Percentiles rank a stretch among this genome's conserved stretches.
Conservation (phyloP, 2,797 vertebrate genomes). For the Clarias pachynema region DNA sequence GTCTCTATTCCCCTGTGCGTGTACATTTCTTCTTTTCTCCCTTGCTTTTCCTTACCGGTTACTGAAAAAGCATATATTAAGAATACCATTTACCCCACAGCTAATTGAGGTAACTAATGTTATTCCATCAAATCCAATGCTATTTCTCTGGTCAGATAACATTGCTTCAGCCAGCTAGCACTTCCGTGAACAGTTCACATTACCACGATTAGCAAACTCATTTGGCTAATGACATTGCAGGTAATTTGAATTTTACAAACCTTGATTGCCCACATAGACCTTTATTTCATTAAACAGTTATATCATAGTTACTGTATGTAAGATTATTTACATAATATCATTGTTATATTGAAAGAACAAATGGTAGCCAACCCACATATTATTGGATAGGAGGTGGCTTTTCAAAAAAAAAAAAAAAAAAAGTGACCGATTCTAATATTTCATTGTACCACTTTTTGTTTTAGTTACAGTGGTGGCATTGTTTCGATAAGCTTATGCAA, state of each 20-base stretch:
- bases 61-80: background rate
- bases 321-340: too few species aligned
- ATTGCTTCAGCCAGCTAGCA: background rate
- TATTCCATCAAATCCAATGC: background rate
- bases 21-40: background rate
- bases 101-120: background rate
- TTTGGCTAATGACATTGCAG: background rate
- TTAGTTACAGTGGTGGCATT: too few species aligned
- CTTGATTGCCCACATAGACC: background rate
- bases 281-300: background rate
- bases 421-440: too few species aligned
- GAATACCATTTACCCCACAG: background rate
- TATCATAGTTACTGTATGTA: background rate
- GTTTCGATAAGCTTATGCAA: too few species aligned
- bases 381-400: too few species aligned
- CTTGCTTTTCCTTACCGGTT: background rate
- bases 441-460: too few species aligned
- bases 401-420: too few species aligned
- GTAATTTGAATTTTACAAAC: background rate
- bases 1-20: too few species aligned
- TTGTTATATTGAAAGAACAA: too few species aligned
- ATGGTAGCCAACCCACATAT: too few species aligned
- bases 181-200: background rate
- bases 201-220: background rate
- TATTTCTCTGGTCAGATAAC: background rate